A percentile compares a stretch with the other conserved stretches of the same genome.
These are phyloP conservation scores for Zygogramma bicolorata DNA, from an alignment of 2,888 invertebrate species.

Conservation along the genomic window DNA sequence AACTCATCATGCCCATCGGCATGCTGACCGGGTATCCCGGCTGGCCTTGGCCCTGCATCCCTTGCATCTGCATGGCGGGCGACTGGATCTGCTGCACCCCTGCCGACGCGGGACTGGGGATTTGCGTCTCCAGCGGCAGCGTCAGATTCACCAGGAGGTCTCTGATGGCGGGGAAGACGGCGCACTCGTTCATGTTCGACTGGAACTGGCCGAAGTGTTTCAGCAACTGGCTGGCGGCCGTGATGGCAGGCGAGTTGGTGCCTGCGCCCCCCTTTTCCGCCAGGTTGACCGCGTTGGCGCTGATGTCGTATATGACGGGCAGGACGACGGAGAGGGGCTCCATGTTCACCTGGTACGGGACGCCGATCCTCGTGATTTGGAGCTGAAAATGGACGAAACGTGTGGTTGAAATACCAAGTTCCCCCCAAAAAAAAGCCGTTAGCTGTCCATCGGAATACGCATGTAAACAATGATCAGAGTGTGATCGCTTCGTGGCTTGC, in stretches of 20 bases:
- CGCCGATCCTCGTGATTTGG: slow-evolving; percentile 78
- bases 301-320: slow-evolving; percentile 91
- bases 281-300: slow-evolving; percentile 86
- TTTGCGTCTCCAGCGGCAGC: slow-evolving; percentile 82
- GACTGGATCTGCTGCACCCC: slow-evolving; percentile 66
- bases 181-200: slow-evolving; percentile 80
- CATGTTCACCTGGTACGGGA: slow-evolving; percentile 71
- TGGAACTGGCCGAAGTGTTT: slow-evolving; percentile 83
- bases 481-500: too few species aligned
- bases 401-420: slow-evolving; percentile 10
- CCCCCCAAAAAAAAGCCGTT: too few species aligned
- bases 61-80: slow-evolving; percentile 71
- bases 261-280: slow-evolving; percentile 84
- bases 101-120: slow-evolving; percentile 65
- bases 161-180: slow-evolving; percentile 90
- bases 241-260: slow-evolving; percentile 70
- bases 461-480: too few species aligned
- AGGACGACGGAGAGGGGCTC: slow-evolving; percentile 83
- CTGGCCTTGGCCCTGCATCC: slow-evolving; percentile 69
- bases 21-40: slow-evolving; percentile 65
- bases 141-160: slow-evolving; percentile 88
- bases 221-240: slow-evolving; percentile 75
- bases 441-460: too few species aligned
- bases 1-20: slow-evolving; percentile 65
- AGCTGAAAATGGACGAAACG: slow-evolving; percentile 67